A percentile compares a stretch with the other conserved stretches of the same genome.
Evolutionary conservation across 2,797 vertebrate species (phyloP).

Genomic region (Arctocebus calabarensis): DNA sequence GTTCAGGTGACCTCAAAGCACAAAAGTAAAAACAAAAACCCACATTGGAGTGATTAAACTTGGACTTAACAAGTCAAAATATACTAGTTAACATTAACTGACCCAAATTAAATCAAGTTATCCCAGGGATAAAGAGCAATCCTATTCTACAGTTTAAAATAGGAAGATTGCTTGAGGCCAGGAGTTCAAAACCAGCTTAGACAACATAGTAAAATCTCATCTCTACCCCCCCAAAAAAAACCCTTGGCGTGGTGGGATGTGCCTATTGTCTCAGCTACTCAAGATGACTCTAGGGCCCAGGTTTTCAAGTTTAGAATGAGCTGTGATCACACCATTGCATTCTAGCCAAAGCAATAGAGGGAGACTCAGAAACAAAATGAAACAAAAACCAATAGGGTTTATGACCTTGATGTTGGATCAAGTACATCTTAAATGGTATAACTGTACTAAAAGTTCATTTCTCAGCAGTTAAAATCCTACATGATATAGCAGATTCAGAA

Average conservation of each 20-base stretch:
- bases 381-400: not conserved
- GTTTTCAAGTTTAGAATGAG: not conserved
- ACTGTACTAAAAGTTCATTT: constrained; percentile 22
- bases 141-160: not conserved
- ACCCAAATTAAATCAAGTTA: constrained; percentile 46
- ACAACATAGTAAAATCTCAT: not conserved
- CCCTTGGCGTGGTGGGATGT: not conserved
- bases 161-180: not conserved
- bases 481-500: not conserved
- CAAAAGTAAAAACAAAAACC: not conserved
- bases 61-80: not conserved
- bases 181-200: not conserved
- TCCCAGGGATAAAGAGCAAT: not conserved
- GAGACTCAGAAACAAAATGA: not conserved
- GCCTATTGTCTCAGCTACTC: not conserved
- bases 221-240: not conserved
- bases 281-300: not conserved
- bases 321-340: not conserved
- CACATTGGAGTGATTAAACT: constrained; percentile 22
- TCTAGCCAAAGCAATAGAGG: not conserved
- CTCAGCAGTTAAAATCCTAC: not conserved
- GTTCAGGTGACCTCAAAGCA: not conserved
- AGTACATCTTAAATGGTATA: constrained; percentile 6
- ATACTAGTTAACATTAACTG: not conserved
- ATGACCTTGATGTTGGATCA: not conserved